A percentile compares a stretch with the other conserved stretches of the same genome.
Evolutionary conservation across 2,113 vertebrate genomes (phyloP).

Genomic region (Raphicerus campestris): DNA sequence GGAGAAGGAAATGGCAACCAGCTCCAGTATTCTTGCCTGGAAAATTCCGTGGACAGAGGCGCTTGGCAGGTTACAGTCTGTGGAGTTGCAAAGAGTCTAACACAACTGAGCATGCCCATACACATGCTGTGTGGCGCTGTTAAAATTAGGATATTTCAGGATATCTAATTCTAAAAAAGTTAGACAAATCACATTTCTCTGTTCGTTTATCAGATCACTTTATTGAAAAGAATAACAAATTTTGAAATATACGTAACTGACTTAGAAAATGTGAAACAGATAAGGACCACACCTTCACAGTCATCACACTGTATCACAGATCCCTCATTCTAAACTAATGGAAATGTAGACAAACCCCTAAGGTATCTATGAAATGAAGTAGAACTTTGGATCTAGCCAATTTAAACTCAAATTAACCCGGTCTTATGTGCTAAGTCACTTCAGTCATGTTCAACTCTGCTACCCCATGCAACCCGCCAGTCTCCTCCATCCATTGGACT

Average conservation of each 20-base stretch:
- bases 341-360: neutral
- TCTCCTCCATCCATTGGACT: neutral
- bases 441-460: neutral
- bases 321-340: neutral
- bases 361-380: neutral
- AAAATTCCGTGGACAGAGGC: neutral
- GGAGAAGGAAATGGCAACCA: neutral
- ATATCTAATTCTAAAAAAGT: neutral
- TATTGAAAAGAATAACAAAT: neutral
- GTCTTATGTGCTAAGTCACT: neutral
- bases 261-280: neutral
- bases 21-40: neutral
- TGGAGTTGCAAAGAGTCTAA: neutral
- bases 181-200: neutral
- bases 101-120: neutral
- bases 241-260: neutral
- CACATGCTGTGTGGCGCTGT: neutral
- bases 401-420: neutral
- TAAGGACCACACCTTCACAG: neutral
- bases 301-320: neutral
- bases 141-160: neutral
- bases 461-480: neutral
- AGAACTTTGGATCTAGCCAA: neutral
- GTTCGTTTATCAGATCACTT: neutral
- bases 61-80: neutral